These are phyloP conservation scores for Bombus confusus DNA, from an alignment of 1,140 invertebrate genomes.

Conservation along the genomic window DNA sequence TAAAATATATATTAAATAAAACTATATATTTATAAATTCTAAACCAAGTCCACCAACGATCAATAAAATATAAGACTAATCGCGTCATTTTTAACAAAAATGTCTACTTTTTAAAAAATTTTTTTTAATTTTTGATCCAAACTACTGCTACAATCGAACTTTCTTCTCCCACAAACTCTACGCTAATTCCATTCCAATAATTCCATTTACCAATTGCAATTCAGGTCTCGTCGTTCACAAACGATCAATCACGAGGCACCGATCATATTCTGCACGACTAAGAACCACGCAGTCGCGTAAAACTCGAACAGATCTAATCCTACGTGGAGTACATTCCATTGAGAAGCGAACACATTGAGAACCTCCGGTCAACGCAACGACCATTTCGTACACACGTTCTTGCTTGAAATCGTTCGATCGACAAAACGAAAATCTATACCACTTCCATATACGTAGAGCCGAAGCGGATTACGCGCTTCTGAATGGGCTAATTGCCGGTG, in stretches of 20 bases:
- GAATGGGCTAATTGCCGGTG: constrained; percentile 15
- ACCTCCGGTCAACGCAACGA: not conserved
- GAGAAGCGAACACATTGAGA: not conserved
- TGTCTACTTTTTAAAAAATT: too few species aligned
- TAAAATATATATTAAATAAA: too few species aligned
- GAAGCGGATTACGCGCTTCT: not conserved
- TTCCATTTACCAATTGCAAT: not conserved
- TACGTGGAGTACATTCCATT: not conserved
- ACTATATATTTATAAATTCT: too few species aligned
- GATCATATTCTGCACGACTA: too few species aligned
- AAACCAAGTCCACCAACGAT: too few species aligned
- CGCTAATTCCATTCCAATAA: not conserved
- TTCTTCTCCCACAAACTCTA: too few species aligned
- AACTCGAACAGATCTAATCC: not conserved
- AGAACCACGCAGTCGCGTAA: not conserved
- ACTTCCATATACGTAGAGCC: not conserved
- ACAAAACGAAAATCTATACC: not conserved
- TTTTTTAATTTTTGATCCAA: too few species aligned
- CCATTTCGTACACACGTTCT: not conserved
- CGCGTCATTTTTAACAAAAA: too few species aligned
- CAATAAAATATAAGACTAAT: too few species aligned
- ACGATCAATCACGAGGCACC: too few species aligned
- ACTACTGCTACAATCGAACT: too few species aligned
- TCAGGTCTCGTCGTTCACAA: not conserved
- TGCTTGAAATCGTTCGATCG: not conserved